These are phyloP conservation scores for Adelosebastes latens DNA, from an alignment of 2,797 vertebrate genomes.

Conservation along the genomic window DNA sequence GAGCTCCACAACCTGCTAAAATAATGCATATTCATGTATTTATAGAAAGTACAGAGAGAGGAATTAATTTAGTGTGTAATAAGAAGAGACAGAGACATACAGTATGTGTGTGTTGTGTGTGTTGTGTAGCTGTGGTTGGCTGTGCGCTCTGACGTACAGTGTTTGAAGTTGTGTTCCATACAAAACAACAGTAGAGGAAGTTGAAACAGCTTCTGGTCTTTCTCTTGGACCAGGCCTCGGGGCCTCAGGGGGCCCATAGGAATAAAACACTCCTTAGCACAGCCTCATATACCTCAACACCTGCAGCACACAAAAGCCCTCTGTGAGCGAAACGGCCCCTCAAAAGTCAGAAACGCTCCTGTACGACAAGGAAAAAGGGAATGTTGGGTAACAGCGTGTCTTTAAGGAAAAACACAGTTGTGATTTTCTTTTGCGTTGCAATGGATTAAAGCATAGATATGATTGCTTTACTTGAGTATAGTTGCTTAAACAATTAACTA, in stretches of 20 bases:
- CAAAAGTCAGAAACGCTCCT: conserved; percentile 45
- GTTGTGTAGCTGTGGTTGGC: conserved; percentile 7
- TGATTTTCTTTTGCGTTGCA: neutral
- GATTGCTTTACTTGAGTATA: neutral
- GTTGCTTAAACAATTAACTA: neutral
- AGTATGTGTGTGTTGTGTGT: neutral
- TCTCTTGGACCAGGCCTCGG: conserved; percentile 63
- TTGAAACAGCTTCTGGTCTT: conserved; percentile 76
- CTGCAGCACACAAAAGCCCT: conserved; percentile 73
- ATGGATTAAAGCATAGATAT: neutral
- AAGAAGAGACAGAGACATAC: conserved; percentile 1
- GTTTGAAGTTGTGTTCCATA: conserved; percentile 67
- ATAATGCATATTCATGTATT: conserved; percentile 4
- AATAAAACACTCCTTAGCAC: conserved; percentile 61
- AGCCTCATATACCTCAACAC: conserved; percentile 69
- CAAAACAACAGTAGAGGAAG: conserved; percentile 74
- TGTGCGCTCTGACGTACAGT: conserved; percentile 40
- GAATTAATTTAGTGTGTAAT: neutral
- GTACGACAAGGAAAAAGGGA: conserved; percentile 28
- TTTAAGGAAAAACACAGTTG: conserved; percentile 3
- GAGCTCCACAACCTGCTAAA: neutral
- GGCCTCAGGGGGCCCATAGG: conserved; percentile 57
- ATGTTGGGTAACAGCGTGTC: conserved; percentile 2
- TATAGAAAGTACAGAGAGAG: neutral
- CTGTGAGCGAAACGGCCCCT: conserved; percentile 56